phyloP scores from a whole-genome alignment of 2,797 vertebrate species.

The Eutrigla gurnardus region DNA sequence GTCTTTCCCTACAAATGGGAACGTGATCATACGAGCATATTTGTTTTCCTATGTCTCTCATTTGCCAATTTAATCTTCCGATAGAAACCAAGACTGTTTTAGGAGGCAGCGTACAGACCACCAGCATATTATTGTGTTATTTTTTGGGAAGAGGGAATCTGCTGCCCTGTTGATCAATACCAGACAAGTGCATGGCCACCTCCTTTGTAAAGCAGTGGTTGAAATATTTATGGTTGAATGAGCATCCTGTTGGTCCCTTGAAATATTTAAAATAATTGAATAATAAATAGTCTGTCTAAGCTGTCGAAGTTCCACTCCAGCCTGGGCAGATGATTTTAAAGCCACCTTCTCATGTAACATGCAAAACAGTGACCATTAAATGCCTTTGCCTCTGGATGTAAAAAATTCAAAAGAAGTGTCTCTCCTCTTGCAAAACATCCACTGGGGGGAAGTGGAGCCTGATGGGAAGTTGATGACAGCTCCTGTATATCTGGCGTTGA shows the following conservation, averaged over 20 bases:
- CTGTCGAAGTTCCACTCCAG: slow-evolving; percentile 51
- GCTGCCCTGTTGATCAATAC: slow-evolving; percentile 64
- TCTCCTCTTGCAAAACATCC: slow-evolving; percentile 66
- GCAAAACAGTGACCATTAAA: slow-evolving; percentile 73
- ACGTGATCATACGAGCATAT: slow-evolving; percentile 21
- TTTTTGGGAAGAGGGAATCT: slow-evolving; percentile 48
- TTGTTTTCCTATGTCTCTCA: neutral
- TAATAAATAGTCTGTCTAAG: slow-evolving; percentile 72
- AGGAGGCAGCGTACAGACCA: neutral
- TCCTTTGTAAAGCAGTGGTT: slow-evolving; percentile 59
- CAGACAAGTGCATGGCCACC: slow-evolving; percentile 69
- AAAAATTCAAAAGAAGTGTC: slow-evolving; percentile 63
- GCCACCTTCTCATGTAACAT: slow-evolving; percentile 54
- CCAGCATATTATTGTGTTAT: neutral
- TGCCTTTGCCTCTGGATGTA: slow-evolving; percentile 72
- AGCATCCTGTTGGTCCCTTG: slow-evolving; percentile 74
- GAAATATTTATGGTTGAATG: slow-evolving; percentile 79
- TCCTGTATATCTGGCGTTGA: slow-evolving; percentile 47
- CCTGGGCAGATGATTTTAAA: slow-evolving; percentile 45
- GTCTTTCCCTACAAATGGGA: neutral
- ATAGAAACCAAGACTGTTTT: slow-evolving; percentile 18
- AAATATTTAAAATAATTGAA: slow-evolving; percentile 86
- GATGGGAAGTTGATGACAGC: slow-evolving; percentile 77
- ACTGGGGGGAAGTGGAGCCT: slow-evolving; percentile 72
- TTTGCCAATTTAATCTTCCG: slow-evolving; percentile 28